Conservation (phyloP, 2,113 vertebrate species). For the Xiphophorus maculatus region DNA sequence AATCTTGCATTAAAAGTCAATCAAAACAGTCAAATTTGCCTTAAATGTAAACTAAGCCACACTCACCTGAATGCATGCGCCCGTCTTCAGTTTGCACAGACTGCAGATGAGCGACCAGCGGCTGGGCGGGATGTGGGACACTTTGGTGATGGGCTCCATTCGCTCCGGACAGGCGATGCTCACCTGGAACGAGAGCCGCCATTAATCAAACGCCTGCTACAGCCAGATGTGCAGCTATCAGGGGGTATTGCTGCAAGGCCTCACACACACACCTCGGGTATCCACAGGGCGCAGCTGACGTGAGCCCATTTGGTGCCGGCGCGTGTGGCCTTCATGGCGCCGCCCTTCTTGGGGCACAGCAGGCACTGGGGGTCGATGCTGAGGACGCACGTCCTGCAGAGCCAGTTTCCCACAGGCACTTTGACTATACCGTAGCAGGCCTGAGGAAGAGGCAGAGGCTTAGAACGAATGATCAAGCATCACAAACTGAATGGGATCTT, state of each 20-base stretch:
- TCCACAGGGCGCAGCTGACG: constrained; percentile 98
- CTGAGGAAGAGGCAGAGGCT: constrained; percentile 66
- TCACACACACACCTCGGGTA: constrained; percentile 88
- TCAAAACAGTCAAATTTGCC: no score
- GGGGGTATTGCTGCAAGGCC: background rate
- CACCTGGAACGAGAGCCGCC: constrained; percentile 77
- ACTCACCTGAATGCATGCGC: constrained; percentile 95
- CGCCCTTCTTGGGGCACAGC: constrained; percentile 94
- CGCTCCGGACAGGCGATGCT: constrained; percentile 97
- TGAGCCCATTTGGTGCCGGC: constrained; percentile 97
- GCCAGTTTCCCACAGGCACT: constrained; percentile 97
- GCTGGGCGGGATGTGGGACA: constrained; percentile 96
- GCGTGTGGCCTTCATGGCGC: constrained; percentile 96
- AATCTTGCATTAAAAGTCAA: no score
- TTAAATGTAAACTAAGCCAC: background rate
- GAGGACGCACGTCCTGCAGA: constrained; percentile 94
- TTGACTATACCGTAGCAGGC: constrained; percentile 98
- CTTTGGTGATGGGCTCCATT: constrained; percentile 98
- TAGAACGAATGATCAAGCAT: background rate
- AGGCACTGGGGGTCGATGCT: constrained; percentile 93
- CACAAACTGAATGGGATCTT: no score
- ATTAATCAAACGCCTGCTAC: background rate
- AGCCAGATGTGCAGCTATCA: background rate
- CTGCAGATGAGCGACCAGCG: constrained; percentile 97
- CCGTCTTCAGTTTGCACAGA: constrained; percentile 96